A percentile compares a stretch with the other conserved stretches of the same genome.
Evolutionary conservation across 2,888 invertebrate genomes (phyloP).

Genomic region (Cerastis rubricosa): DNA sequence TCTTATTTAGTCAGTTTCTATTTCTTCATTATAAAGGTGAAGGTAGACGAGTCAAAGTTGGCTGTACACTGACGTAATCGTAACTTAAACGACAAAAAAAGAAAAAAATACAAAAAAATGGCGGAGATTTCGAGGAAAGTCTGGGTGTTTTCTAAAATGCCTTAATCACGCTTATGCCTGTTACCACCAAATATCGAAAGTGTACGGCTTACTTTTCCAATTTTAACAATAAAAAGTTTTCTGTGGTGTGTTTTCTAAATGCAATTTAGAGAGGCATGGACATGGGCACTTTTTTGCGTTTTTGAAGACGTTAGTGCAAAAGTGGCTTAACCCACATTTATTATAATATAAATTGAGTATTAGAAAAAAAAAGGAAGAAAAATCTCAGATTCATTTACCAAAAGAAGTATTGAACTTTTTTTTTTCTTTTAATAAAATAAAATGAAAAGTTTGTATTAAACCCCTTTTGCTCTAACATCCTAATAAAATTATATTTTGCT

Average conservation of each 20-base stretch:
- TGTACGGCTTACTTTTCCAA: conserved; percentile 51
- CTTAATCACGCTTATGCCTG: conserved; percentile 30
- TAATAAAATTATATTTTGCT: conserved; percentile 66
- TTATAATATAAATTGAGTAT: not conserved
- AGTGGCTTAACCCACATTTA: conserved; percentile 19
- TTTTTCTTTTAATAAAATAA: not conserved
- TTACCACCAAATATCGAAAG: conserved; percentile 56
- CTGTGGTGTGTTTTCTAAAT: conserved; percentile 31
- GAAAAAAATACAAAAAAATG: conserved; percentile 20
- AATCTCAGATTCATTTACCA: not conserved
- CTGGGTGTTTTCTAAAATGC: conserved; percentile 27
- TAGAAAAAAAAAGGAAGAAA: not conserved
- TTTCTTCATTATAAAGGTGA: conserved; percentile 61
- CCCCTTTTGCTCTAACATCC: conserved; percentile 28
- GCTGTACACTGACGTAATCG: conserved; percentile 52
- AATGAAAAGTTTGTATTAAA: conserved; percentile 4
- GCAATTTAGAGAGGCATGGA: conserved; percentile 22
- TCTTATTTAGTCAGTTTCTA: conserved; percentile 57
- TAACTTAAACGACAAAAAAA: conserved; percentile 17
- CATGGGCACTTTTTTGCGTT: conserved; percentile 40
- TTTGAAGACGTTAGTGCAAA: conserved; percentile 38
- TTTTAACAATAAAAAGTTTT: conserved; percentile 48
- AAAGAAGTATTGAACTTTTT: not conserved
- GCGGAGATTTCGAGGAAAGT: not conserved
- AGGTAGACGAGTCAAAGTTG: conserved; percentile 53